Conservation (phyloP, 2,797 vertebrate species). For the Poeciliopsis presidionis region DNA sequence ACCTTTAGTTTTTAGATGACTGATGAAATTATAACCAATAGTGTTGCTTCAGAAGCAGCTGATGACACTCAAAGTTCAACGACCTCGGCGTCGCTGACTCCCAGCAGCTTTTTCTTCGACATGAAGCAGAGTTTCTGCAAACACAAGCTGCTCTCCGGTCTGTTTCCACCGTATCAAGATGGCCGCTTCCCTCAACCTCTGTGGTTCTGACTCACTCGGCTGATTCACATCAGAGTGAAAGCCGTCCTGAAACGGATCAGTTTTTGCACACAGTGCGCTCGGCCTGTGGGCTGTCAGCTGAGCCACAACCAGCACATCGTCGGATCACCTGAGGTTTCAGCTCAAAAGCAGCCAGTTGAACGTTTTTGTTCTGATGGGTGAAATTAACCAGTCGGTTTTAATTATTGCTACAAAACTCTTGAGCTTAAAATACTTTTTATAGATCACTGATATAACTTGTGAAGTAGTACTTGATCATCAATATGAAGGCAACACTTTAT, state of each 20-base stretch:
- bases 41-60: neutral
- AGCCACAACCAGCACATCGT: neutral
- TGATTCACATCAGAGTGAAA: neutral
- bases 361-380: neutral
- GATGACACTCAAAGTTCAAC: neutral
- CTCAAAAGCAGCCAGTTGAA: neutral
- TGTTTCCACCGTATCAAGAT: neutral
- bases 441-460: too few species aligned
- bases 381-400: neutral
- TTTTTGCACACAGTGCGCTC: neutral
- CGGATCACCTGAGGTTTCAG: neutral
- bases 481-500: too few species aligned
- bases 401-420: neutral
- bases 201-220: neutral
- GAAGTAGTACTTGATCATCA: too few species aligned
- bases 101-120: neutral
- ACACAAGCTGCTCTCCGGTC: neutral
- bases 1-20: too few species aligned
- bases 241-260: neutral
- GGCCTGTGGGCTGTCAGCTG: conserved; percentile 2
- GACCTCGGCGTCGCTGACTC: neutral
- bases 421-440: neutral
- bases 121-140: neutral
- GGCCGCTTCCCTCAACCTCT: neutral
- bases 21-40: neutral